These are phyloP conservation scores for Pogonus chalceus DNA, from an alignment of 1,140 invertebrate genomes.

Conservation along the genomic window DNA sequence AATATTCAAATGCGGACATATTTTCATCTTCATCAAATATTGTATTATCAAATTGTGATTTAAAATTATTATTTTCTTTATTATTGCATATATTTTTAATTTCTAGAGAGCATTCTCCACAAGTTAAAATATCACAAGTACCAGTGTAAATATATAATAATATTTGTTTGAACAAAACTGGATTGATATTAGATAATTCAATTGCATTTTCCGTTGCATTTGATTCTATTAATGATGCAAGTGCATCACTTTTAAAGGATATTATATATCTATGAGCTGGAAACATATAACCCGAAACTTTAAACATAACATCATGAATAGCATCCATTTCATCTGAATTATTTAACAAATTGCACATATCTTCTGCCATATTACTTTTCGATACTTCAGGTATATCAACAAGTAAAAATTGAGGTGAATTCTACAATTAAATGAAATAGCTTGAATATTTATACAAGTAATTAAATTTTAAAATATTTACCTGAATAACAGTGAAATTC, in stretches of 20 bases:
- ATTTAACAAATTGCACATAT: slow-evolving; percentile 45
- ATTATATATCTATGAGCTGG: slow-evolving; percentile 62
- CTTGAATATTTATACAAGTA: not conserved
- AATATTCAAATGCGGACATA: slow-evolving; percentile 45
- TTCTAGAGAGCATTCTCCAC: slow-evolving; percentile 36
- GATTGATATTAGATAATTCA: slow-evolving; percentile 40
- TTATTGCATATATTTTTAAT: slow-evolving; percentile 11
- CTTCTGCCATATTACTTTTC: slow-evolving; percentile 35
- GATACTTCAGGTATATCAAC: slow-evolving; percentile 38
- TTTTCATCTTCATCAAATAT: slow-evolving; percentile 16
- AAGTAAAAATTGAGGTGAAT: slow-evolving; percentile 15
- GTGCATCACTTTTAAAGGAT: slow-evolving; percentile 47
- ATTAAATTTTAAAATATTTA: slow-evolving; percentile 19
- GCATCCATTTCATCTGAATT: slow-evolving; percentile 48
- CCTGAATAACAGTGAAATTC: slow-evolving; percentile 63
- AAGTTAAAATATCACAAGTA: slow-evolving; percentile 46
- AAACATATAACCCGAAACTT: slow-evolving; percentile 42
- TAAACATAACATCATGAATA: slow-evolving; percentile 59
- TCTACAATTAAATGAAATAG: slow-evolving; percentile 1
- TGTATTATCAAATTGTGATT: slow-evolving; percentile 19
- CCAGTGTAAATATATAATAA: slow-evolving; percentile 57
- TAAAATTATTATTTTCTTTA: slow-evolving; percentile 11
- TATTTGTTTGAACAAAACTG: slow-evolving; percentile 53
- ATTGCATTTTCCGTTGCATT: slow-evolving; percentile 21
- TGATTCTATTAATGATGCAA: slow-evolving; percentile 29